Conservation (phyloP, 2,113 vertebrate species). For the human region GRCh38 chr6:116207001-116207500, state of each 20-base stretch:
- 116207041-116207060: slow-evolving; percentile 44
- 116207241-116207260: background rate
- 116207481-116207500: background rate
- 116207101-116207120: background rate
- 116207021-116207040: background rate
- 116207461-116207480: slow-evolving; percentile 1
- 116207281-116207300: background rate
- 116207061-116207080: background rate
- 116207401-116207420: background rate
- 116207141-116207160: background rate
- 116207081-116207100: slow-evolving; percentile 18
- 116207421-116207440: background rate
- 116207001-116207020: slow-evolving; percentile 32
- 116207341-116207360: background rate
- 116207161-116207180: background rate
- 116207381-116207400: background rate
- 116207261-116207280: background rate
- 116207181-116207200: background rate
- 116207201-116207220: background rate
- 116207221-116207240: background rate
- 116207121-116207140: background rate
- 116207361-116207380: background rate
- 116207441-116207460: background rate
- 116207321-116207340: background rate
- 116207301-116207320: background rate